Evolutionary conservation across 2,797 vertebrate genomes (phyloP).

Genomic region (Sciaenops ocellatus): DNA sequence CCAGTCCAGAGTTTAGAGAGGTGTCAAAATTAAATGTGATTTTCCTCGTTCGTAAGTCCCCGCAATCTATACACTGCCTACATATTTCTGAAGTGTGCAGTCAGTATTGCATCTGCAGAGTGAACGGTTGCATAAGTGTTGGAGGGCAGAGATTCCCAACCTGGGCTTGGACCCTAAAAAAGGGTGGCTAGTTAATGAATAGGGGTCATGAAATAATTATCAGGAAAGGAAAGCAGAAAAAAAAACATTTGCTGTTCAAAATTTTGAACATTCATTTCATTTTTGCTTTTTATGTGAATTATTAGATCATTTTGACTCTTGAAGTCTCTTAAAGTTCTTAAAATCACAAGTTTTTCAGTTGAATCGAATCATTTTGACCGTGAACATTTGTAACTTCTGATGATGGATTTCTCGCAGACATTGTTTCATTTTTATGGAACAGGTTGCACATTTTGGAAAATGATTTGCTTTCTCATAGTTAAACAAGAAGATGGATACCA

Average conservation of each 20-base stretch:
- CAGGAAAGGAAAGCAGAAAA: not conserved
- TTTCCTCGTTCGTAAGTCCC: constrained; percentile 70
- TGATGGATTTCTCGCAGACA: not conserved
- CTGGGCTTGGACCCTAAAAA: not conserved
- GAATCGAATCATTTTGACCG: not conserved
- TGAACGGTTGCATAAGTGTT: constrained; percentile 32
- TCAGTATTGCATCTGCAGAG: constrained; percentile 22
- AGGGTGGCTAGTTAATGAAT: not conserved
- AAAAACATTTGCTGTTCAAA: not conserved
- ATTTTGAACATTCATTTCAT: not conserved
- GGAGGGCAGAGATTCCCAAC: not conserved
- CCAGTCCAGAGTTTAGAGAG: constrained; percentile 81
- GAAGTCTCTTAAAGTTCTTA: not conserved
- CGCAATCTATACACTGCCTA: constrained; percentile 62
- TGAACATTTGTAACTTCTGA: not conserved
- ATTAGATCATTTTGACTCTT: not conserved
- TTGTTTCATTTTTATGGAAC: not conserved
- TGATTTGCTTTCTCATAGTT: too few species aligned
- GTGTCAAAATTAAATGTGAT: constrained; percentile 82
- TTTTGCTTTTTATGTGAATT: not conserved
- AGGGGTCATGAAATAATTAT: not conserved
- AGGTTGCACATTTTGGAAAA: not conserved
- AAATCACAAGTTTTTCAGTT: not conserved
- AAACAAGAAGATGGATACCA: too few species aligned
- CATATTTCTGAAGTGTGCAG: constrained; percentile 38